A percentile compares a stretch with the other conserved stretches of the same genome.
phyloP scores from a whole-genome alignment of 2,888 invertebrate species.

The Cactoblastis cactorum region DNA sequence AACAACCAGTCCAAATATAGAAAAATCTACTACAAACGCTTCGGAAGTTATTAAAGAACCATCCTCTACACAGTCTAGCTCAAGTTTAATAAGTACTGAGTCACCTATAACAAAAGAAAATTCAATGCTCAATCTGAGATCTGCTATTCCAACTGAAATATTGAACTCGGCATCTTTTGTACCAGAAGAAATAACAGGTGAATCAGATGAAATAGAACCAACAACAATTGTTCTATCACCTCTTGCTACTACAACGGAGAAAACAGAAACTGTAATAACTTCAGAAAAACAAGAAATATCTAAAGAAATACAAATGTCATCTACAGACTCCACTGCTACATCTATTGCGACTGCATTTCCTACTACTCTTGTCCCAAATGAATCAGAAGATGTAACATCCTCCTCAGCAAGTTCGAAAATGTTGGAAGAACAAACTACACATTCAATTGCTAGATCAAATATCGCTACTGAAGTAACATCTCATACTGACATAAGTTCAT shows the following conservation, averaged over 20 bases:
- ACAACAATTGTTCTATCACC: slow-evolving; percentile 19
- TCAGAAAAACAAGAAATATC: slow-evolving; percentile 19
- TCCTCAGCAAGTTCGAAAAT: slow-evolving; percentile 27
- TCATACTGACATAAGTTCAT: slow-evolving; percentile 63
- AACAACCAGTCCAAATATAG: slow-evolving; percentile 12
- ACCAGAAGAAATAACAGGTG: slow-evolving; percentile 45
- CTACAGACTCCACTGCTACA: slow-evolving; percentile 14
- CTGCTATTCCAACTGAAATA: slow-evolving; percentile 62
- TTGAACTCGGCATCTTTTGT: slow-evolving; percentile 45
- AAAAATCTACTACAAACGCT: slow-evolving; percentile 26
- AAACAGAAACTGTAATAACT: slow-evolving; percentile 20
- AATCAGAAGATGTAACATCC: slow-evolving; percentile 20
- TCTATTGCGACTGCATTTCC: neutral
- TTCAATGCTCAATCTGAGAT: slow-evolving; percentile 57
- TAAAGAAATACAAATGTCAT: slow-evolving; percentile 23
- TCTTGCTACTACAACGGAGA: slow-evolving; percentile 22
- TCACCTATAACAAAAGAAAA: slow-evolving; percentile 40
- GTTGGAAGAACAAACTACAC: slow-evolving; percentile 42
- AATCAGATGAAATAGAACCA: slow-evolving; percentile 37
- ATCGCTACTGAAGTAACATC: slow-evolving; percentile 58
- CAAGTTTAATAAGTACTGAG: slow-evolving; percentile 27
- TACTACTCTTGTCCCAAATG: slow-evolving; percentile 10
- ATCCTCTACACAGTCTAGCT: slow-evolving; percentile 25
- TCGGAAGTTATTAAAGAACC: slow-evolving; percentile 28
- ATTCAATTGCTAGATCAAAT: slow-evolving; percentile 46